A percentile compares a stretch with the other conserved stretches of the same genome.
Evolutionary conservation across 2,888 invertebrate genomes (phyloP).

Genomic region (Blera fallax): DNA sequence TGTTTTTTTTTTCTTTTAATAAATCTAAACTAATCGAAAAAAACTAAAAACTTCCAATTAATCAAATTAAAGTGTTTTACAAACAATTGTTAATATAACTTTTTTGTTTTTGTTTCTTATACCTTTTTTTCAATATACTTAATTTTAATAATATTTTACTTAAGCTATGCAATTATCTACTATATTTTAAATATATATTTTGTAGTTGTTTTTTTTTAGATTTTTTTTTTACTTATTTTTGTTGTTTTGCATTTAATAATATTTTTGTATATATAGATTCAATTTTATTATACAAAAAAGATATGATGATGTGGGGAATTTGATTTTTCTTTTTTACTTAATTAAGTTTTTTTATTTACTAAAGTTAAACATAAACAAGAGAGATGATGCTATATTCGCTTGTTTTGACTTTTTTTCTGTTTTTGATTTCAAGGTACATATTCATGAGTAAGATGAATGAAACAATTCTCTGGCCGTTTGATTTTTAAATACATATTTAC

Average conservation of each 20-base stretch:
- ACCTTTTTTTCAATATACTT: slow-evolving; percentile 29
- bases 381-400: slow-evolving; percentile 21
- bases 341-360: slow-evolving; percentile 38
- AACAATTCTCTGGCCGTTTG: slow-evolving; percentile 61
- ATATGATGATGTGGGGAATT: slow-evolving; percentile 69
- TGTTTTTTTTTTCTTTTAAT: slow-evolving; percentile 27
- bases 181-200: slow-evolving; percentile 71
- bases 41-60: slow-evolving; percentile 49
- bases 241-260: slow-evolving; percentile 37
- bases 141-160: slow-evolving; percentile 67
- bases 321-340: slow-evolving; percentile 59
- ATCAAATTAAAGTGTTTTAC: slow-evolving; percentile 66
- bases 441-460: slow-evolving; percentile 66
- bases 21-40: slow-evolving; percentile 62
- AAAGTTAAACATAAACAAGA: slow-evolving; percentile 34
- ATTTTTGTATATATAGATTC: slow-evolving; percentile 54
- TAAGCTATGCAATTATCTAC: slow-evolving; percentile 69
- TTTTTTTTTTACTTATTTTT: slow-evolving; percentile 36
- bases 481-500: slow-evolving; percentile 69
- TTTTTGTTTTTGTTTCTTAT: neutral
- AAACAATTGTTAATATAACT: slow-evolving; percentile 66
- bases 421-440: slow-evolving; percentile 63
- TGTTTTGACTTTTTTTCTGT: slow-evolving; percentile 50
- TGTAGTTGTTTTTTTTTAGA: slow-evolving; percentile 49
- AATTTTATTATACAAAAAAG: slow-evolving; percentile 74